Evolutionary conservation across 1,140 invertebrate species (phyloP).

Genomic region (Diuraphis noxia): DNA sequence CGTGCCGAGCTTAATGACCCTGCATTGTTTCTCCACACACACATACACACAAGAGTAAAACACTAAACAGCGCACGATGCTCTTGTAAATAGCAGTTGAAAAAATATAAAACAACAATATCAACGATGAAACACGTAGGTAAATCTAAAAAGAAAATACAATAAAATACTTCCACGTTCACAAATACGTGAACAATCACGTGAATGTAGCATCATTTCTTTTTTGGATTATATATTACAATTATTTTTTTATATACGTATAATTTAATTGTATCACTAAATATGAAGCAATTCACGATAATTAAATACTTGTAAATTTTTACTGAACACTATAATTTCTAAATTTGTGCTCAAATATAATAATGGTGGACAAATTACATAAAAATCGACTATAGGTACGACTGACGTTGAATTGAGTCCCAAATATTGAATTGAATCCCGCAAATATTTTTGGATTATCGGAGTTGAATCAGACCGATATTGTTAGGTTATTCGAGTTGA

Average conservation of each 20-base stretch:
- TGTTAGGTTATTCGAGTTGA: too few relatives aligned
- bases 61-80: neutral
- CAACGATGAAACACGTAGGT: neutral
- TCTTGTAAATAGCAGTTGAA: neutral
- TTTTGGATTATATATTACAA: neutral
- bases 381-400: too few relatives aligned
- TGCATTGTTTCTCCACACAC: neutral
- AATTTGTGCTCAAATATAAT: neutral
- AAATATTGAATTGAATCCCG: too few relatives aligned
- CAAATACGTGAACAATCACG: neutral
- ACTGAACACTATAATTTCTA: neutral
- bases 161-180: neutral
- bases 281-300: neutral
- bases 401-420: too few relatives aligned
- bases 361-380: neutral
- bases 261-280: neutral
- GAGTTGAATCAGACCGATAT: too few relatives aligned
- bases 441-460: too few relatives aligned
- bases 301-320: neutral
- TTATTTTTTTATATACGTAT: neutral
- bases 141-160: neutral
- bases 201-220: neutral
- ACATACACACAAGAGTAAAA: neutral
- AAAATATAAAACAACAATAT: neutral
- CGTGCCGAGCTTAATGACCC: slow-evolving; percentile 22